These are phyloP conservation scores for Papilio gigon DNA, from an alignment of 2,888 invertebrate species.

Conservation along the genomic window DNA sequence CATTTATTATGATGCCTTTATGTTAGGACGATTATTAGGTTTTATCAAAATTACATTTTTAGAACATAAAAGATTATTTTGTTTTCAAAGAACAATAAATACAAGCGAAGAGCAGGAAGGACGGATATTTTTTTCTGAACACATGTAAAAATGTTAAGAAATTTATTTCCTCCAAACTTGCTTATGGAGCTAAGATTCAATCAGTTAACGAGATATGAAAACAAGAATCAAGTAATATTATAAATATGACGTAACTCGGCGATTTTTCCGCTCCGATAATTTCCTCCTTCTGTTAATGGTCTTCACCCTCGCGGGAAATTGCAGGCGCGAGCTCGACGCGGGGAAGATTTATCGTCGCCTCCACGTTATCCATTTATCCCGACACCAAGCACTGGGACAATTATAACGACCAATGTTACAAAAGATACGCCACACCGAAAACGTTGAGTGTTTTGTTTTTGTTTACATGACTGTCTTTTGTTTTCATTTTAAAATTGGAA, in stretches of 20 bases:
- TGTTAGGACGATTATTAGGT: slow-evolving; percentile 26
- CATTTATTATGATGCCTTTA: slow-evolving; percentile 41
- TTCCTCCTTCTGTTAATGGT: slow-evolving; percentile 23
- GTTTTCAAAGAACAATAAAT: neutral
- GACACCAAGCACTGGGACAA: slow-evolving; percentile 17
- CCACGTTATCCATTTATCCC: slow-evolving; percentile 28
- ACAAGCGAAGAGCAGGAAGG: neutral
- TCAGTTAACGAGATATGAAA: neutral
- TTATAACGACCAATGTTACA: slow-evolving; percentile 23
- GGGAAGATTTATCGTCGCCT: slow-evolving; percentile 32
- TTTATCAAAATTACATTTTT: slow-evolving; percentile 7
- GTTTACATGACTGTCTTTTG: neutral
- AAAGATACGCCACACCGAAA: neutral
- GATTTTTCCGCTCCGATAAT: slow-evolving; percentile 8
- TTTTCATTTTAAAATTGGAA: neutral
- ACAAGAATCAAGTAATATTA: slow-evolving; percentile 1
- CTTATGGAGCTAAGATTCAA: neutral
- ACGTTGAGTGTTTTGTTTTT: slow-evolving; percentile 1
- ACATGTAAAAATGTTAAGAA: neutral
- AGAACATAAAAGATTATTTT: neutral
- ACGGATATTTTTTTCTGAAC: neutral
- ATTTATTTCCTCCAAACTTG: neutral
- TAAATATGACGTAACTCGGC: neutral
- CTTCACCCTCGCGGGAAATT: slow-evolving; percentile 28
- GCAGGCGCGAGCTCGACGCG: slow-evolving; percentile 26